Conservation (phyloP, 2,113 vertebrate genomes). For the Eolophus roseicapilla region DNA sequence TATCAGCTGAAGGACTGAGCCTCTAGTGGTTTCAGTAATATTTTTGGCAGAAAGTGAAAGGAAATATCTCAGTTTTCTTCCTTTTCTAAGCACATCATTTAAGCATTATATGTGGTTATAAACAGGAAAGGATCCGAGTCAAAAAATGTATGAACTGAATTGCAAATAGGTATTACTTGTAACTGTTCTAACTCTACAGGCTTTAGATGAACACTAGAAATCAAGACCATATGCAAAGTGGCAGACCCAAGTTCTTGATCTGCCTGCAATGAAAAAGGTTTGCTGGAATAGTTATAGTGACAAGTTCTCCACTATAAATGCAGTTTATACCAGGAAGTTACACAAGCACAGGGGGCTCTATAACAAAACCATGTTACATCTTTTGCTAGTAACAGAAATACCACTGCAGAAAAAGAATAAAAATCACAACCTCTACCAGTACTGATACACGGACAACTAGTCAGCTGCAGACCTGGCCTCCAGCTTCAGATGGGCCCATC, state of each 20-base stretch:
- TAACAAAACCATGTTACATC: not conserved
- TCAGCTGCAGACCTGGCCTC: not conserved
- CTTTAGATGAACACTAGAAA: not conserved
- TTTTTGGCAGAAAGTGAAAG: slow-evolving; percentile 16
- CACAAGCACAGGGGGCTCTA: not conserved
- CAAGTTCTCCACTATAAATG: not conserved
- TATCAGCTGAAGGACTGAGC: slow-evolving; percentile 14
- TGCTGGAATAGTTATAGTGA: not conserved
- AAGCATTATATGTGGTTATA: not conserved
- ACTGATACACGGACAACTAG: not conserved
- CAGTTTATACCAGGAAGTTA: not conserved
- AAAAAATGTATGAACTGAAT: not conserved
- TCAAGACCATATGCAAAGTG: not conserved
- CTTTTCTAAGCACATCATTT: not conserved
- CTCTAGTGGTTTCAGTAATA: not conserved
- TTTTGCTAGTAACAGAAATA: not conserved
- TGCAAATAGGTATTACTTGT: not conserved
- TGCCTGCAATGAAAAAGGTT: not conserved
- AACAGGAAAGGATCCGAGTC: not conserved
- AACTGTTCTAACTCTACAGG: not conserved
- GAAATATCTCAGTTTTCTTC: not conserved
- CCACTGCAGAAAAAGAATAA: not conserved
- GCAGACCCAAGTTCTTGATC: not conserved
- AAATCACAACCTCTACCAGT: not conserved
- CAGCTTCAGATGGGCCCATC: not conserved